These are phyloP conservation scores for Malacosoma neustria DNA, from an alignment of 2,888 invertebrate species.

Conservation along the genomic window DNA sequence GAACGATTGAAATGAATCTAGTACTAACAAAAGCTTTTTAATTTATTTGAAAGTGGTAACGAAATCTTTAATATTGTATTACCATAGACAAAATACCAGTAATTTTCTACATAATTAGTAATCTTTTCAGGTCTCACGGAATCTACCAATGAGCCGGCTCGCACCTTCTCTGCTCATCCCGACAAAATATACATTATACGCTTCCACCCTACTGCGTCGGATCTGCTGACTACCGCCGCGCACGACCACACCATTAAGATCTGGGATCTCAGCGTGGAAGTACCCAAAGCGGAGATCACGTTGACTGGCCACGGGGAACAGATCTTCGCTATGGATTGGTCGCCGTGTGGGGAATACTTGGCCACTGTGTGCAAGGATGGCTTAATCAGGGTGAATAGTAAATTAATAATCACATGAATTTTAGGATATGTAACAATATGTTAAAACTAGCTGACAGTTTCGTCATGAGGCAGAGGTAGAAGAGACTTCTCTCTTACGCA, in stretches of 20 bases:
- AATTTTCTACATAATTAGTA: no score
- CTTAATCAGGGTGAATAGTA: slow-evolving; percentile 74
- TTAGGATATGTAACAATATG: no score
- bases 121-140: slow-evolving; percentile 76
- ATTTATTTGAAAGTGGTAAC: no score
- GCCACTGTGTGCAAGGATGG: slow-evolving; percentile 95
- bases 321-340: slow-evolving; percentile 95
- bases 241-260: slow-evolving; percentile 92
- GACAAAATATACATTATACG: slow-evolving; percentile 93
- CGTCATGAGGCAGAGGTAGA: no score
- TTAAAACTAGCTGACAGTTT: no score
- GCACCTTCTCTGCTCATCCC: slow-evolving; percentile 81
- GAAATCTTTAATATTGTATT: no score
- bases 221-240: slow-evolving; percentile 90
- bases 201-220: slow-evolving; percentile 91
- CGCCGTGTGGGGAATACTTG: slow-evolving; percentile 89
- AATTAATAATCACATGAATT: neutral
- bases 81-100: no score
- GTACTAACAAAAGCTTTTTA: no score
- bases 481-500: no score
- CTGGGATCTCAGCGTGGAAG: slow-evolving; percentile 82
- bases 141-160: slow-evolving; percentile 84
- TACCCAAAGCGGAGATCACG: slow-evolving; percentile 58
- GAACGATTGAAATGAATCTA: no score
- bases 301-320: slow-evolving; percentile 87